Evolutionary conservation across 2,888 invertebrate genomes (phyloP), one percentile per base, ranked within the genome.

Genomic region (Strigamia maritima): DNA sequence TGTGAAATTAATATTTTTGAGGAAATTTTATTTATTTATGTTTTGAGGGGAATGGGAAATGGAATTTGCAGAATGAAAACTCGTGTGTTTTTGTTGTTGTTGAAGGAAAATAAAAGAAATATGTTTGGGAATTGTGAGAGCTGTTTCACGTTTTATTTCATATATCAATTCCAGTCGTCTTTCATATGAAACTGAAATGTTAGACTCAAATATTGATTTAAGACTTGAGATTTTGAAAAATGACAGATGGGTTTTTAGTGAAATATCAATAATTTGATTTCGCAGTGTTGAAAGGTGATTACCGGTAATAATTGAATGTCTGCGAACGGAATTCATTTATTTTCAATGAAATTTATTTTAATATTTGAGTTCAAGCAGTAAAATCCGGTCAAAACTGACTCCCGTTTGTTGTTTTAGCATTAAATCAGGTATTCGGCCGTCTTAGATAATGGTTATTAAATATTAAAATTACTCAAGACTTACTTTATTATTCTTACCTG

Each of bases 131-230:
- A 54, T 54, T 6, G 44, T 16, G 14, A 54, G 19, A 54, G 54
- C n/a, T 54, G 54, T 22, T 54, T 54, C 22, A 54, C 19, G 54
- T 54, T 54, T 54, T n/a, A 54, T 54, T 54, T 54, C 19, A 4
- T 54, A 54, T 54, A 54, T 54, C 54, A n/a, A 54, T 54, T 54
- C 19, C 54, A 10, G 54, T 44, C 54, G 54, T 44, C 54, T 54
- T 54, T 54, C 54, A 54, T 54, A 2, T n/a, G 54, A 2, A n/a
- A 35, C n/a, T 19, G n/a, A 19, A 54, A 54, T 19, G 54, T 22
- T 54, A 54, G 3, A 54, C 54, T 54, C 22, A 54, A 54, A 54
- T 54, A 54, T 54, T 54, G 54, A 54, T 54, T 54, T 19, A 54
- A 19, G 16, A n/a, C n/a, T 19, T 19, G 54, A 54, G 54, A 54